A percentile compares a stretch with the other conserved stretches of the same genome.
Evolutionary conservation across 2,113 vertebrate genomes (phyloP).

Genomic region (Antechinus flavipes): DNA sequence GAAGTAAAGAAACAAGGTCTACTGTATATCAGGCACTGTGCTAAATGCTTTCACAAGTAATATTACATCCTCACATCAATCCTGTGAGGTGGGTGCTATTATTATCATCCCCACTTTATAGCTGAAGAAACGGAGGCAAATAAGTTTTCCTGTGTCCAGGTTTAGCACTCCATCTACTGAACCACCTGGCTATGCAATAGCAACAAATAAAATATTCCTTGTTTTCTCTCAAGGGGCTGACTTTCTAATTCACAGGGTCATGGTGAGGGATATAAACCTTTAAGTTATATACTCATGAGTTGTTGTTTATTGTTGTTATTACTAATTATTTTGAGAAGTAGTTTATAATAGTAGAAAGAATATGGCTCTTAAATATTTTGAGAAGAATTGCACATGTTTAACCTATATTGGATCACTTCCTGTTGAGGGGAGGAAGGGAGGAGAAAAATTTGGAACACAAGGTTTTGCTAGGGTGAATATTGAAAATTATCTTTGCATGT

Average conservation of each 20-base stretch:
- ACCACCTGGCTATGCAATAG: not conserved
- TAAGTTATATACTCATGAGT: not conserved
- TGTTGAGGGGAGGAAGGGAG: no score
- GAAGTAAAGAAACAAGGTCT: not conserved
- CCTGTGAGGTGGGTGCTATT: not conserved
- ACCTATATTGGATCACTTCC: no score
- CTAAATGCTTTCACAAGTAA: not conserved
- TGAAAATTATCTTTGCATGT: no score
- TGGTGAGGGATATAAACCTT: not conserved
- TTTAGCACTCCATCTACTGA: not conserved
- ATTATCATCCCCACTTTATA: not conserved
- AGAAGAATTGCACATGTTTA: no score
- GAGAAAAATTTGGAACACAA: no score
- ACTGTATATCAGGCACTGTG: not conserved
- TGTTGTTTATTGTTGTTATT: not conserved
- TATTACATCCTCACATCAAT: not conserved
- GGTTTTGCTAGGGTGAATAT: no score
- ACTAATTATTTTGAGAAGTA: not conserved
- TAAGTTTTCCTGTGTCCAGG: not conserved
- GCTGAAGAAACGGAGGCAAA: not conserved
- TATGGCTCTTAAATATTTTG: not conserved
- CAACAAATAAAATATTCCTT: not conserved
- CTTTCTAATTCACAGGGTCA: not conserved
- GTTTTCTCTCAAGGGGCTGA: not conserved
- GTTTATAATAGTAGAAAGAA: not conserved